These are phyloP conservation scores for Grammomys dolichurus DNA, from an alignment of 2,113 vertebrate genomes.

Conservation along the genomic window DNA sequence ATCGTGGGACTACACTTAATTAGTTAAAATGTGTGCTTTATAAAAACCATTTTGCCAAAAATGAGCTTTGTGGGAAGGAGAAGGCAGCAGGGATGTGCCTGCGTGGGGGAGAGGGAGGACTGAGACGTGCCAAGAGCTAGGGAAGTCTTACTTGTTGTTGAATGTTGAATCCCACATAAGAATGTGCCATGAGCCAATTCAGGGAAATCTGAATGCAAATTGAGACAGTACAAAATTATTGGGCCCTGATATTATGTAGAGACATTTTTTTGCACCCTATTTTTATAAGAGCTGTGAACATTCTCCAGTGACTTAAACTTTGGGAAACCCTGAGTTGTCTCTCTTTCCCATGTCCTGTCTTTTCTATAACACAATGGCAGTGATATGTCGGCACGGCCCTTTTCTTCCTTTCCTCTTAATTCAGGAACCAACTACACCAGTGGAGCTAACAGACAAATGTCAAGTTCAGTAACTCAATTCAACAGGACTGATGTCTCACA, in stretches of 20 bases:
- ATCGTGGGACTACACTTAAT: slow-evolving; percentile 69
- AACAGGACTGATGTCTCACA: neutral
- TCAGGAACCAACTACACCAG: neutral
- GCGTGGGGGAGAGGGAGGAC: neutral
- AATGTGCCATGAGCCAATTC: slow-evolving; percentile 71
- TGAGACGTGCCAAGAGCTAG: neutral
- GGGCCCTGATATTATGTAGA: slow-evolving; percentile 51
- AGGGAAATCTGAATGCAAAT: slow-evolving; percentile 66
- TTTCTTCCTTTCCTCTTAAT: slow-evolving; percentile 10
- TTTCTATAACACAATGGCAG: slow-evolving; percentile 8
- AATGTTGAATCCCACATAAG: slow-evolving; percentile 74
- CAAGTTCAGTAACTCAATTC: neutral
- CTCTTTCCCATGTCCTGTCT: neutral
- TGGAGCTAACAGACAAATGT: slow-evolving; percentile 21
- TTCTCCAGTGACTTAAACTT: slow-evolving; percentile 46
- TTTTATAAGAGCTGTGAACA: slow-evolving; percentile 51
- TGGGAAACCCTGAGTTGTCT: neutral
- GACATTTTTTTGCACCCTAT: slow-evolving; percentile 21
- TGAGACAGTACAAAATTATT: slow-evolving; percentile 49
- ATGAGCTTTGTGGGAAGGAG: slow-evolving; percentile 69
- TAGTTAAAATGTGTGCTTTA: slow-evolving; percentile 71
- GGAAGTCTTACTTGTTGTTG: slow-evolving; percentile 59
- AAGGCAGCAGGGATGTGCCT: slow-evolving; percentile 58
- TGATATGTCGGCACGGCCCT: neutral
- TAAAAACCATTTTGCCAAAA: slow-evolving; percentile 66